phyloP scores from a whole-genome alignment of 92 coral and sea anemone species.

The Umimayanthus chanpuru region DNA sequence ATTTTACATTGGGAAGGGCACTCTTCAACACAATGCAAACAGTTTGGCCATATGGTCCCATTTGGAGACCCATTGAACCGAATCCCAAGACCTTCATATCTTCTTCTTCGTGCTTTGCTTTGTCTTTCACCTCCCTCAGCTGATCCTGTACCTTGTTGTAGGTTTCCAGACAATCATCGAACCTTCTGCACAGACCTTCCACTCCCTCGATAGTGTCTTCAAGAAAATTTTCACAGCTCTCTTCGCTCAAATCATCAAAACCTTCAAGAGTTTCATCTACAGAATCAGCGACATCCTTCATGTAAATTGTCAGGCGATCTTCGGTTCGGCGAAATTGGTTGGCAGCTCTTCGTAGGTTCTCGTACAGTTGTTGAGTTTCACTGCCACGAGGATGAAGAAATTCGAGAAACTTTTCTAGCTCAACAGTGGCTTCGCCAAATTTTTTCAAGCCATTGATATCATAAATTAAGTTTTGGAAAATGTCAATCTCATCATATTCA shows the following conservation, averaged over 20 bases:
- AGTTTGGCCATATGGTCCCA: neutral
- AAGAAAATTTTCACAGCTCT: conserved; percentile 10
- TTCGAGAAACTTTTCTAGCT: neutral
- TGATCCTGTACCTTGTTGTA: neutral
- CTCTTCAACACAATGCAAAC: neutral
- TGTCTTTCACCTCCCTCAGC: neutral
- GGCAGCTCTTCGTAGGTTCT: neutral
- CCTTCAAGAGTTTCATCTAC: conserved; percentile 13
- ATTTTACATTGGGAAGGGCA: neutral
- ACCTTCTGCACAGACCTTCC: neutral
- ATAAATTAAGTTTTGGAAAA: neutral
- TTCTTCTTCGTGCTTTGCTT: neutral
- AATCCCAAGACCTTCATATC: neutral
- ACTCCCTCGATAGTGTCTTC: neutral
- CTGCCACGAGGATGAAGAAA: conserved; percentile 17
- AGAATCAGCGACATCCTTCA: neutral
- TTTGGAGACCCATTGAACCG: neutral
- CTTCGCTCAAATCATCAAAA: conserved; percentile 4
- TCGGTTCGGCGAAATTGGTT: conserved; percentile 18
- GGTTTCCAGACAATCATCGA: neutral
- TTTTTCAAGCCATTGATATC: neutral
- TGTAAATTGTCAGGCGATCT: neutral
- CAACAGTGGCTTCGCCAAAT: neutral
- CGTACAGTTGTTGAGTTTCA: neutral
- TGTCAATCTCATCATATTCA: neutral